These are phyloP conservation scores for Synanceia verrucosa DNA, from an alignment of 2,797 vertebrate genomes.

Conservation along the genomic window DNA sequence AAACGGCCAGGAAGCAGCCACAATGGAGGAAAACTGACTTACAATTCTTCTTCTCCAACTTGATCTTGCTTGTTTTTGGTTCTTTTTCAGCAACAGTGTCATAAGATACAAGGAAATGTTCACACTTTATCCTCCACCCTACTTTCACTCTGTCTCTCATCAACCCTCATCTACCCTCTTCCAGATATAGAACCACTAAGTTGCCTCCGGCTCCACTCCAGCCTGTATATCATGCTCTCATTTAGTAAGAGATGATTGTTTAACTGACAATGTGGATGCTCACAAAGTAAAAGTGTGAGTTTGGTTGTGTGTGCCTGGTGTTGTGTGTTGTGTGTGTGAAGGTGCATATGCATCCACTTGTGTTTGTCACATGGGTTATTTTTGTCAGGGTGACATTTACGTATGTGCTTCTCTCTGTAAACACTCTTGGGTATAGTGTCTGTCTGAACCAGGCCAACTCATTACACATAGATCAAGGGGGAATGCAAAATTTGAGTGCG, in stretches of 20 bases:
- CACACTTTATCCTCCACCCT: constrained; percentile 25
- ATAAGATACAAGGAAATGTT: constrained; percentile 43
- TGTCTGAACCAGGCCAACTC: constrained; percentile 65
- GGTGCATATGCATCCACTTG: constrained; percentile 27
- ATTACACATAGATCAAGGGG: constrained; percentile 72
- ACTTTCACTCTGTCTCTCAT: constrained; percentile 39
- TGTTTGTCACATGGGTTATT: constrained; percentile 63
- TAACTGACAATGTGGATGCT: constrained; percentile 47
- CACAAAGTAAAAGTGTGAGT: constrained; percentile 30
- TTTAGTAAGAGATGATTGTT: constrained; percentile 39
- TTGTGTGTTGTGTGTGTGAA: constrained; percentile 3
- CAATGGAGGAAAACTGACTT: constrained; percentile 27
- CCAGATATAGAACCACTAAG: constrained; percentile 57
- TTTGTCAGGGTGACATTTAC: constrained; percentile 61
- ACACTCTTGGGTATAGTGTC: constrained; percentile 61
- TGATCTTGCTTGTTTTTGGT: constrained; percentile 16
- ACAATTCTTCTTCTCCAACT: constrained; percentile 25
- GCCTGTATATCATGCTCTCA: constrained; percentile 38
- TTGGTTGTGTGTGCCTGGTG: background rate
- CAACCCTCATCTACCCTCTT: constrained; percentile 41
- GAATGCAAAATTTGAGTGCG: constrained; percentile 58
- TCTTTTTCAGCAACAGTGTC: constrained; percentile 63
- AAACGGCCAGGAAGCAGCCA: constrained; percentile 28
- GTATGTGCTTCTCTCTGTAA: constrained; percentile 61
- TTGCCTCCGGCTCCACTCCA: constrained; percentile 25